Base-by-base conservation (phyloP, 2,888 invertebrate species). In the Tuta absoluta region DNA sequence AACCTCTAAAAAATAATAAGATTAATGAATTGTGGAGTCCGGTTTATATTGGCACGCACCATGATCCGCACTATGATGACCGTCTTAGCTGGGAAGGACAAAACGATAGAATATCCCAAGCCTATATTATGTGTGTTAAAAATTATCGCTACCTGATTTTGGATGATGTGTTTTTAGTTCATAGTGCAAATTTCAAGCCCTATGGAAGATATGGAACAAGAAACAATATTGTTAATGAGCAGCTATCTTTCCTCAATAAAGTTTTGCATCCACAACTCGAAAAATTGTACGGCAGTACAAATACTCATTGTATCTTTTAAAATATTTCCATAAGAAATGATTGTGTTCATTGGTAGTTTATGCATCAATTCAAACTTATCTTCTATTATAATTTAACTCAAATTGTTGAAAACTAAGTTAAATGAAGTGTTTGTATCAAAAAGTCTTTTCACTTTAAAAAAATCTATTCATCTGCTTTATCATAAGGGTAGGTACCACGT, bases 21-120 rank as follows among this genome's bases (percentile, higher is more conserved):
- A n/a, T 10, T 11, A 37, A 37, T 33, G 33, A 38, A n/a, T 10
- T 38, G 11, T 58, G 58, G 58, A 37, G 14, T 19, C 58, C 58
- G 0, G 17, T 58, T 12, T 58, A 37, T 12, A 58, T 58, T 19
- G 58, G 58, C 19, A 58, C 58, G 4, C 37, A 58, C 17, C 3
- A 21, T 1, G 58, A 38, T 58, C 58, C 58, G 7, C 38, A 58
- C 38, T 58, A 37, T 3, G 58, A 58, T 33, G 33, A 38, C 1
- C 58, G 58, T 19, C 38, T 58, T 2, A 58, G 58, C 21, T 58
- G 58, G 58, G 58, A 58, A 33, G 58, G 38, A 3, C 19, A 38
- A 38, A 38, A 58, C 21, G 58, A 58, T 11, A 58, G 10, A 38
- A 11, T 38, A 2, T 23, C 37, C 17, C 58, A 58, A 38, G 38